A percentile compares a stretch with the other conserved stretches of the same genome.
phyloP scores from a whole-genome alignment of 1,140 invertebrate species.

The Periplaneta americana region DNA sequence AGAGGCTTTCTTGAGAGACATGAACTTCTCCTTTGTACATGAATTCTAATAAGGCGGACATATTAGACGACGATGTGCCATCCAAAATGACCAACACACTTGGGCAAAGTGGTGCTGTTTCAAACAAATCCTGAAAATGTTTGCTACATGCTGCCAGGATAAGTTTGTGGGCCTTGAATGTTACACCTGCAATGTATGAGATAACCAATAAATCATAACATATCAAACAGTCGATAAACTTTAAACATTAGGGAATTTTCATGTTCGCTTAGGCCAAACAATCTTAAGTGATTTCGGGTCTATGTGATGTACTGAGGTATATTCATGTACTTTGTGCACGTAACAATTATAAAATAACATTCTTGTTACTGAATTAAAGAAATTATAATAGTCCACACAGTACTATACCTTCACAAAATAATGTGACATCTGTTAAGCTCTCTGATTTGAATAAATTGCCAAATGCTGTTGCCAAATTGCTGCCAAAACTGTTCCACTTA shows the following conservation, averaged over 20 bases:
- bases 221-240: too few relatives aligned
- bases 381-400: not conserved
- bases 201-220: too few relatives aligned
- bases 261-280: too few relatives aligned
- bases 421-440: constrained; percentile 80
- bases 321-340: not conserved
- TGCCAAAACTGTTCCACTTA: constrained; percentile 89
- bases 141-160: constrained; percentile 91
- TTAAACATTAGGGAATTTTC: too few relatives aligned
- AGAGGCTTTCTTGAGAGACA: constrained; percentile 81
- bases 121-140: constrained; percentile 88
- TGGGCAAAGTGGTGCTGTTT: constrained; percentile 75
- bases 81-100: constrained; percentile 81
- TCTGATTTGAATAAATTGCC: constrained; percentile 85
- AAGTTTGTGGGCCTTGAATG: constrained; percentile 85
- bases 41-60: constrained; percentile 84
- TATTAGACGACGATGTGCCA: constrained; percentile 79
- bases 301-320: too few relatives aligned
- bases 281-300: too few relatives aligned
- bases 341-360: not conserved
- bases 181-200: constrained; percentile 63
- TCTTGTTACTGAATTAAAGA: not conserved
- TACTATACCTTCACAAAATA: constrained; percentile 82
- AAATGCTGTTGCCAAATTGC: constrained; percentile 80
- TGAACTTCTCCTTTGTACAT: constrained; percentile 93